Percentiles rank a stretch among this genome's conserved stretches.
Conservation (phyloP, 2,113 vertebrate genomes). For the Mastomys coucha region DNA sequence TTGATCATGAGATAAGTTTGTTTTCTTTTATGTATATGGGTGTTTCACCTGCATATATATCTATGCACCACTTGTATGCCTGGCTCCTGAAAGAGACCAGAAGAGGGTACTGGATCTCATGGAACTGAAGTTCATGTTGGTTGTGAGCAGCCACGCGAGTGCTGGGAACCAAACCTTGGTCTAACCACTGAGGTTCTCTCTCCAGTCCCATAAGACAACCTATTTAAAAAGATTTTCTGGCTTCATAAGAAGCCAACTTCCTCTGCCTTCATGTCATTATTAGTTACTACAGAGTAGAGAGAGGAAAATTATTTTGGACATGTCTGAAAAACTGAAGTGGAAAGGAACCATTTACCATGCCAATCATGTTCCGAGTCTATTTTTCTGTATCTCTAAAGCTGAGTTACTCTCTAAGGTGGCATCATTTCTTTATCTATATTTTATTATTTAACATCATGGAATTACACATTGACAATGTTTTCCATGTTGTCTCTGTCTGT, state of each 20-base stretch:
- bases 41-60: not conserved
- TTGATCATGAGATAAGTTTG: not conserved
- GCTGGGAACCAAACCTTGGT: not conserved
- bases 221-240: constrained; percentile 6
- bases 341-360: constrained; percentile 4
- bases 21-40: not conserved
- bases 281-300: not conserved
- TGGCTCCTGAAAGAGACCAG: not conserved
- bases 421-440: constrained; percentile 27
- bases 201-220: not conserved
- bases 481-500: constrained; percentile 35
- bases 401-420: constrained; percentile 8
- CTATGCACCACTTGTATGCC: not conserved
- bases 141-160: not conserved
- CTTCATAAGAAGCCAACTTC: not conserved
- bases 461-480: constrained; percentile 10
- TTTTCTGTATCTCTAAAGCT: constrained; percentile 26
- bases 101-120: not conserved
- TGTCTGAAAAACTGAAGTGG: constrained; percentile 24
- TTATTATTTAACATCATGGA: not conserved
- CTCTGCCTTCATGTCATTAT: not conserved
- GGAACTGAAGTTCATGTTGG: not conserved
- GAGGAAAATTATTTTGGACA: constrained; percentile 4
- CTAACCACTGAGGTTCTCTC: not conserved
- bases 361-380: not conserved